Evolutionary conservation across 2,113 vertebrate genomes (phyloP).

Genomic region (Gymnogyps californianus): DNA sequence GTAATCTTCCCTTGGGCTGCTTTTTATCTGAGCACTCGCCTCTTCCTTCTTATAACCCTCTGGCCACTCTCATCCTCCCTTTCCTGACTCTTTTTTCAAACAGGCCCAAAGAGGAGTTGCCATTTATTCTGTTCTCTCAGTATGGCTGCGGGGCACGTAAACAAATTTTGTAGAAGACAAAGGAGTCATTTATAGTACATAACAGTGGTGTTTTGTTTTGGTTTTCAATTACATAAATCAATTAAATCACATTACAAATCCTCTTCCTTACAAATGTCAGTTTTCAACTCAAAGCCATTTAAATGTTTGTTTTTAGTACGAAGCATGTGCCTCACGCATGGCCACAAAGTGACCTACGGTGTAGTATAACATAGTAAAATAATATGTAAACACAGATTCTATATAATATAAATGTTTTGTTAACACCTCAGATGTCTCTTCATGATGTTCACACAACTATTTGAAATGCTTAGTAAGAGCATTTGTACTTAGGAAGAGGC

Average conservation of each 20-base stretch:
- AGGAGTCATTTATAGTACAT: neutral
- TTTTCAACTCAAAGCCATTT: neutral
- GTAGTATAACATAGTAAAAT: neutral
- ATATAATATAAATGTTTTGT: neutral
- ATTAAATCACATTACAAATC: slow-evolving; percentile 6
- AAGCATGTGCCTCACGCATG: neutral
- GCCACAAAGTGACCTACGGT: neutral
- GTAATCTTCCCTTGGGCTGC: slow-evolving; percentile 13
- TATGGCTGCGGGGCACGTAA: slow-evolving; percentile 4
- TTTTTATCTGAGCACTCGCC: slow-evolving; percentile 16
- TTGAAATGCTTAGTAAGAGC: neutral
- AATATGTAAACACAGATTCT: neutral
- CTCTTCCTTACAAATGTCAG: neutral
- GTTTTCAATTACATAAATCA: slow-evolving; percentile 23
- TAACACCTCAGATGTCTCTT: neutral
- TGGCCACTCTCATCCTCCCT: neutral
- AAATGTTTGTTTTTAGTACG: neutral
- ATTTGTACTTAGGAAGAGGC: neutral
- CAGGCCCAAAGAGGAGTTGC: neutral
- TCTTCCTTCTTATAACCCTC: neutral
- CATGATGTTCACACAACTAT: neutral
- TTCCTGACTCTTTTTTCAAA: neutral
- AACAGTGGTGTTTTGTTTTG: slow-evolving; percentile 4
- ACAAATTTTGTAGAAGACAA: slow-evolving; percentile 37
- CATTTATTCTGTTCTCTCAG: neutral